Evolutionary conservation across 2,888 invertebrate species (phyloP), one percentile per base, ranked within the genome.

Genomic region (Sesia apiformis): DNA sequence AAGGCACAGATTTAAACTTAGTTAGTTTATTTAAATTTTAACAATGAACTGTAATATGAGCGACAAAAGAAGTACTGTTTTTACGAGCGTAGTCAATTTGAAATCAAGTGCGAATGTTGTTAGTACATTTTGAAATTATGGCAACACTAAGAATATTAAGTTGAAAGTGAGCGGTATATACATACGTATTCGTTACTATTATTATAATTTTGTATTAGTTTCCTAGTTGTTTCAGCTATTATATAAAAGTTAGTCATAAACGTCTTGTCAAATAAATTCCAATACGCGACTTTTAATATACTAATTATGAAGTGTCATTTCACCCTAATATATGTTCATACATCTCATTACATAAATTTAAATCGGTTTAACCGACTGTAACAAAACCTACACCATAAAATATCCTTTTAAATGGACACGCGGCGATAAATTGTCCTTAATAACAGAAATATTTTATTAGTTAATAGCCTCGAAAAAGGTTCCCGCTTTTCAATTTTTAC

Each of bases 391-490:
- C 80, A 84, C 73, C 68, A 83, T 85, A 87, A 87, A 87, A 76
- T 83, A 81, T 66, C 71, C 72, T 76, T 80, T 80, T 84, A 85
- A 50, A 84, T 83, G 72, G 81, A 78, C 75, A 72, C 58, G 67
- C 66, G 58, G 65, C 78, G 64, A 88, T 89, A 87, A 86, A 87
- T 85, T 84, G 74, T 73, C 71, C 72, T 65, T 84, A 88, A 88
- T 87, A 84, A 79, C 72, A 75, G 79, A 82, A 83, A 85, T 84
- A 88, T 84, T 84, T 84, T 79, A 78, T 72, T 72, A 72, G 70
- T 74, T 75, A 78, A 76, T 74, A 69, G 71, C 65, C 65, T 56
- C 62, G 63, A 81, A 84, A 85, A 87, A 86, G 83, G 74, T 73
- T 80, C 76, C 76, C 74, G 65, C 74, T 78, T 80, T 81, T 78